Evolutionary conservation across 2,888 invertebrate genomes (phyloP), one percentile per base, ranked within the genome.

Genomic region (Thera obeliscata): DNA sequence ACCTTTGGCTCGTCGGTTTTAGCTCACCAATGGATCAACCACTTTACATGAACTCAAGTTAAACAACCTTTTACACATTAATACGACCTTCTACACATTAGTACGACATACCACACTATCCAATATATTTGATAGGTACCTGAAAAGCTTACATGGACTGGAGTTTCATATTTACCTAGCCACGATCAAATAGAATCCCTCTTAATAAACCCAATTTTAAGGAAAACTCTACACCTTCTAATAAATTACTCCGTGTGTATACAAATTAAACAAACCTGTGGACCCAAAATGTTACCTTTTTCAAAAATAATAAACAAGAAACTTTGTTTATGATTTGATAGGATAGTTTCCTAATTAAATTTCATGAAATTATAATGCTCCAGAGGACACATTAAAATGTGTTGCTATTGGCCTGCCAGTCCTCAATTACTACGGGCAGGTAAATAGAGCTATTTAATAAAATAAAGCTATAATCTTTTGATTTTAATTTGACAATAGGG

Each of bases 131-230:
- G 9, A 1, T 46, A 46, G 1, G 22, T 22, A 22, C 22, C 22
- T 22, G 22, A 22, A 22, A 22, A 22, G 22, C 22, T 22, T 22
- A 22, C 22, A 22, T 22, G 22, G 22, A 22, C 22, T 22, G 22
- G 22, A 22, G 22, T 22, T 22, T 22, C 22, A 22, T 59, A 64
- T 54, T 60, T 55, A 55, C 36, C 50, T 22, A 66, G 59, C 54
- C 41, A 12, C 56, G 60, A 66, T 69, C 69, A 59, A 62, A 69
- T 41, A 46, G 35, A 48, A 46, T 50, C 59, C 22, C n/a, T 50
- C 6, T 12, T 50, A 5, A 33, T 33, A 33, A 33, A 7, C 33
- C 49, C 54, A 56, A 41, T 43, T 56, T 38, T 64, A 68, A 61
- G 49, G 56, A 8, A 46, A 11, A 11, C 56, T 56, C 61, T 48